Percentiles rank a stretch among this genome's conserved stretches.
phyloP scores from a whole-genome alignment of 2,113 vertebrate species.

The Nycticorax nycticorax region DNA sequence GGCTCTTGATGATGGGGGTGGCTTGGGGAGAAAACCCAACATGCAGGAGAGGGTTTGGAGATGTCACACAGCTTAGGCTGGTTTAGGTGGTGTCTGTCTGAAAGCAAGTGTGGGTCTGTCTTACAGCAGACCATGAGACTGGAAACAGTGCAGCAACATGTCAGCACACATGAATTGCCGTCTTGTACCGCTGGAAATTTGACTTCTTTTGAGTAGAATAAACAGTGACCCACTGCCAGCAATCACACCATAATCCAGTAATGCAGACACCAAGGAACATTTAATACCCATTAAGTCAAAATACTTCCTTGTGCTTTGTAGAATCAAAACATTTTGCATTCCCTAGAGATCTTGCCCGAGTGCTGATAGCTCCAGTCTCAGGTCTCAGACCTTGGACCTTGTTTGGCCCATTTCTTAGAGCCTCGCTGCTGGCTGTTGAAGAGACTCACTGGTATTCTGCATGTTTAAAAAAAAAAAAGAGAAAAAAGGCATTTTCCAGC shows the following conservation, averaged over 20 bases:
- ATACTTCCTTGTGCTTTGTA: background rate
- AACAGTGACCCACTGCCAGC: background rate
- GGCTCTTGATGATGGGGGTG: background rate
- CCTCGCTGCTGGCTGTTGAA: background rate
- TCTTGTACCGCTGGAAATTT: background rate
- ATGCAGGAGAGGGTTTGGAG: background rate
- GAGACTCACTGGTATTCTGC: background rate
- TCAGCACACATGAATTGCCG: background rate
- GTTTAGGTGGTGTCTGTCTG: background rate
- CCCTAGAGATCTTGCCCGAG: background rate
- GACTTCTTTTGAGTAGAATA: background rate
- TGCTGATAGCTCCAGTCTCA: background rate
- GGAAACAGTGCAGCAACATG: background rate
- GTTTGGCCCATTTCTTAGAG: background rate
- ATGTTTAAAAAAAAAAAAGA: background rate
- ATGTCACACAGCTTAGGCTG: background rate
- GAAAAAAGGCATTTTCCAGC: accelerated
- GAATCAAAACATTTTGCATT: background rate
- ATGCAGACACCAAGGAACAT: background rate
- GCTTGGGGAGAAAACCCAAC: background rate
- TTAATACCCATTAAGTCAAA: background rate
- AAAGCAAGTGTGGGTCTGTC: background rate
- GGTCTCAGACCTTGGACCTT: background rate
- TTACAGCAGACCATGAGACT: accelerated
- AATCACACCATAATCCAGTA: background rate